Evolutionary conservation across 2,113 vertebrate genomes (phyloP).

Genomic region (Alouatta palliata): DNA sequence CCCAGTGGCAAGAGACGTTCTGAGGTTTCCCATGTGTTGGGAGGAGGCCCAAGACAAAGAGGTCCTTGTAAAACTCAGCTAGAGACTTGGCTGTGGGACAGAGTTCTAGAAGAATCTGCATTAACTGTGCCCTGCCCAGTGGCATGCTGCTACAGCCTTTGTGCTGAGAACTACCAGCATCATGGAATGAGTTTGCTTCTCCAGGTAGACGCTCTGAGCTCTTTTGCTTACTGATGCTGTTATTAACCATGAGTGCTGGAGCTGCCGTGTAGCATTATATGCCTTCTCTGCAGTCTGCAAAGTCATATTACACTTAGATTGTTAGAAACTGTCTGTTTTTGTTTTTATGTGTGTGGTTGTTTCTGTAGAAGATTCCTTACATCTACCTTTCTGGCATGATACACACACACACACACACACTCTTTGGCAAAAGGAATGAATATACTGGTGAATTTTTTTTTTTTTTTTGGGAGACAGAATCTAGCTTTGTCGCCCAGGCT

Average conservation of each 20-base stretch:
- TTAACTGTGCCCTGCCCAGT: constrained; percentile 64
- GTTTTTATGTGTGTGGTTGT: neutral
- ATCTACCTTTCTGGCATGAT: neutral
- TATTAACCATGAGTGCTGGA: neutral
- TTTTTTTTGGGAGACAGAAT: too few relatives aligned
- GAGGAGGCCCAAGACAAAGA: constrained; percentile 83
- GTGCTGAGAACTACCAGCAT: neutral
- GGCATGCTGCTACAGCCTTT: neutral
- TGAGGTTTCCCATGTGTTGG: constrained; percentile 83
- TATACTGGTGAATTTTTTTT: neutral
- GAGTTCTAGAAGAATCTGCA: constrained; percentile 55
- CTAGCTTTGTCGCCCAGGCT: too few relatives aligned
- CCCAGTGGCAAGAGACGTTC: constrained; percentile 72
- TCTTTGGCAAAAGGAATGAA: neutral
- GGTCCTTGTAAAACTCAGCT: constrained; percentile 76
- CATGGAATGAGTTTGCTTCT: neutral
- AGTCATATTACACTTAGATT: neutral
- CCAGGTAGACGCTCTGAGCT: neutral
- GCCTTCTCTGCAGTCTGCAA: neutral
- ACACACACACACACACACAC: too few relatives aligned
- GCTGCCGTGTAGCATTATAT: neutral
- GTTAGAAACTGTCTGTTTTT: neutral
- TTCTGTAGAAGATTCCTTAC: neutral
- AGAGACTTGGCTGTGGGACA: constrained; percentile 74
- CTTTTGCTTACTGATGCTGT: neutral